These are phyloP conservation scores for Cryptocephalus primarius DNA, from an alignment of 2,888 invertebrate genomes.

Conservation along the genomic window DNA sequence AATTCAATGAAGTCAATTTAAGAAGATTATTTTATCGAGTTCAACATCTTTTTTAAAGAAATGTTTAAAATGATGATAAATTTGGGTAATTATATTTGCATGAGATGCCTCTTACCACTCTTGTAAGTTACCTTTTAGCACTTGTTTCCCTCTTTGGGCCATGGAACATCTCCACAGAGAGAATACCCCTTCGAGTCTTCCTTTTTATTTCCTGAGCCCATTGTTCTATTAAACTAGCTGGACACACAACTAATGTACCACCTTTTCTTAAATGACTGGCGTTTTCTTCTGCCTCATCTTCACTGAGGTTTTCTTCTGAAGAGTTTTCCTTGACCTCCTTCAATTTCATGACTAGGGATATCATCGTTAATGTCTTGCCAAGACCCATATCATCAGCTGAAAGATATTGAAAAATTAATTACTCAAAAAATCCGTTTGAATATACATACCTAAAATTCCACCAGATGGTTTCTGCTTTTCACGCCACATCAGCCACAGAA, in stretches of 20 bases:
- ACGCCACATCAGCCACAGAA: slow-evolving; percentile 78
- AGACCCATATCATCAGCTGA: slow-evolving; percentile 72
- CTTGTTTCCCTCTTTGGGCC: slow-evolving; percentile 62
- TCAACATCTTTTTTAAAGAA: too few species aligned
- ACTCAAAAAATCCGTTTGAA: too few species aligned
- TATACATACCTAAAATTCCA: slow-evolving; percentile 66
- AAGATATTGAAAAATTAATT: slow-evolving; percentile 7
- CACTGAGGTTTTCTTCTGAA: slow-evolving; percentile 14
- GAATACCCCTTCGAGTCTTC: slow-evolving; percentile 48
- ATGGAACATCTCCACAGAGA: slow-evolving; percentile 67
- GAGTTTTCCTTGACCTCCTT: slow-evolving; percentile 32
- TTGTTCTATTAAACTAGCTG: slow-evolving; percentile 82
- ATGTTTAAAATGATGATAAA: too few species aligned
- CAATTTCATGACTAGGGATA: slow-evolving; percentile 54
- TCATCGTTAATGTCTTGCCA: slow-evolving; percentile 77
- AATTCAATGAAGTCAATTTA: too few species aligned
- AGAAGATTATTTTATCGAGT: too few species aligned
- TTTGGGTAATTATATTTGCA: too few species aligned
- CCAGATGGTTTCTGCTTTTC: slow-evolving; percentile 78
- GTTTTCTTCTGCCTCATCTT: slow-evolving; percentile 8
- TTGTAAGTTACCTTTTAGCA: slow-evolving; percentile 34
- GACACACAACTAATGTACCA: slow-evolving; percentile 83
- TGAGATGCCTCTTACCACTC: too few species aligned
- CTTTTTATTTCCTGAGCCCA: slow-evolving; percentile 73
- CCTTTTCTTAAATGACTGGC: slow-evolving; percentile 8